A percentile compares a stretch with the other conserved stretches of the same genome.
These are phyloP conservation scores for Tamandua tetradactyla DNA, from an alignment of 2,797 vertebrate genomes.

Conservation along the genomic window DNA sequence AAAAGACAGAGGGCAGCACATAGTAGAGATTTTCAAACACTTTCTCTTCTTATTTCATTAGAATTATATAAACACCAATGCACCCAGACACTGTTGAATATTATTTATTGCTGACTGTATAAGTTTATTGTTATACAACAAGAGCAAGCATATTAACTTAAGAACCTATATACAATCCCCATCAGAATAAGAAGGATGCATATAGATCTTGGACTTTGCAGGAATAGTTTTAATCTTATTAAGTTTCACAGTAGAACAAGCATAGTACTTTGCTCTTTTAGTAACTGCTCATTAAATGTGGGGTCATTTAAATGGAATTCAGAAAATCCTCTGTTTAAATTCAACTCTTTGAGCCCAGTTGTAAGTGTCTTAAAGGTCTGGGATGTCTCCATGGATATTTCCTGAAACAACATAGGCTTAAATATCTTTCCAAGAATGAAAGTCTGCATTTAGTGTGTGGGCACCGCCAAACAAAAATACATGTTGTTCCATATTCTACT, in stretches of 20 bases:
- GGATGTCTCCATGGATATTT: background rate
- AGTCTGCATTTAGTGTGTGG: background rate
- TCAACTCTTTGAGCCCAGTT: background rate
- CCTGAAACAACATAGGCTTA: background rate
- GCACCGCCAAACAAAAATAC: background rate
- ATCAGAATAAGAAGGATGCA: background rate
- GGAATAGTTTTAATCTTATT: background rate
- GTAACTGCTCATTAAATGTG: background rate
- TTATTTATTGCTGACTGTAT: background rate
- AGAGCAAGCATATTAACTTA: background rate
- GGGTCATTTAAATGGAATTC: background rate
- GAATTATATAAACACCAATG: background rate
- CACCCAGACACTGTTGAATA: background rate
- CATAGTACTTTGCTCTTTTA: background rate
- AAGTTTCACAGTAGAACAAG: background rate
- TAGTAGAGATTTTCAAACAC: background rate
- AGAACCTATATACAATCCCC: background rate
- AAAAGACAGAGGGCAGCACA: background rate
- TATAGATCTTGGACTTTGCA: background rate
- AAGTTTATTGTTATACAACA: background rate
- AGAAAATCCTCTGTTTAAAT: background rate
- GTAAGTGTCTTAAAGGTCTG: background rate
- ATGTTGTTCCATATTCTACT: background rate
- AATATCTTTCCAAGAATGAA: conserved; percentile 29
- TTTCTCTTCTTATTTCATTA: background rate